A percentile compares a stretch with the other conserved stretches of the same genome.
Conservation (phyloP, 2,113 vertebrate species). For the Chelonoidis abingdonii region DNA sequence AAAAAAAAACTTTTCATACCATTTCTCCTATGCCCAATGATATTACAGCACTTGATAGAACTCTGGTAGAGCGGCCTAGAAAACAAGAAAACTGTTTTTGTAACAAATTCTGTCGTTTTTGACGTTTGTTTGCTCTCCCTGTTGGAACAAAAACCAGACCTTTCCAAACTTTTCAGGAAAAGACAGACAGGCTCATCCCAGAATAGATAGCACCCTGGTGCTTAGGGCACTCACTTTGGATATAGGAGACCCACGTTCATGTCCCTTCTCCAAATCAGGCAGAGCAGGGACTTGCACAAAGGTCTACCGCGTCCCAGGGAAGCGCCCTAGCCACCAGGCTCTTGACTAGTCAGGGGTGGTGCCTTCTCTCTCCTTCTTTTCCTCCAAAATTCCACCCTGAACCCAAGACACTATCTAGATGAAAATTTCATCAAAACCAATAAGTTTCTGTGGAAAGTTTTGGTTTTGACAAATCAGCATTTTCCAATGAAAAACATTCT, state of each 20-base stretch:
- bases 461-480: neutral
- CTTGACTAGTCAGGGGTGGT: neutral
- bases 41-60: neutral
- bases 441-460: neutral
- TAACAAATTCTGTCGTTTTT: neutral
- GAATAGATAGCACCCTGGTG: neutral
- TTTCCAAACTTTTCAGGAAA: neutral
- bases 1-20: slow-evolving; percentile 15
- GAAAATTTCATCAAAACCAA: neutral
- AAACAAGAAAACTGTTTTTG: neutral
- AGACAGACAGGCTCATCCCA: neutral
- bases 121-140: neutral
- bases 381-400: neutral
- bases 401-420: neutral
- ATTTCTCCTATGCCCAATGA: neutral
- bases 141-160: neutral
- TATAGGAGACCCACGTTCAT: neutral
- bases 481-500: neutral
- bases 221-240: neutral
- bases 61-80: neutral
- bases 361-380: neutral
- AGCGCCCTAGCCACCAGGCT: neutral
- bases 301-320: neutral
- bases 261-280: neutral
- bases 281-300: neutral